Conservation (phyloP, 2,888 invertebrate species). For the Phasia obesa region DNA sequence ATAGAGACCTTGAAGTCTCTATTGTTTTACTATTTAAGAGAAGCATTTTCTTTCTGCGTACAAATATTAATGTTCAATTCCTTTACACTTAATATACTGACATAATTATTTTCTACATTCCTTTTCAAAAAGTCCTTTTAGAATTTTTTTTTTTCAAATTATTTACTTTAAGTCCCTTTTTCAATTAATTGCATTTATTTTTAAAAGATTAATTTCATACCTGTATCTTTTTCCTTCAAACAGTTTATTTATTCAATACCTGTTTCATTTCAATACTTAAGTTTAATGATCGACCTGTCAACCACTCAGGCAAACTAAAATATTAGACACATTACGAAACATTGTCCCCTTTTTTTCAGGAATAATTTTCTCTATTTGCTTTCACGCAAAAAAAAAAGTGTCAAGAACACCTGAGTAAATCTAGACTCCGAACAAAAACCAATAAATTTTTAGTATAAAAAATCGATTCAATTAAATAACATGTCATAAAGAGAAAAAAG, state of each 20-base stretch:
- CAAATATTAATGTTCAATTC: no score
- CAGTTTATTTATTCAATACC: slow-evolving; percentile 8
- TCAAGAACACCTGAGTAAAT: slow-evolving; percentile 66
- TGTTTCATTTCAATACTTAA: neutral
- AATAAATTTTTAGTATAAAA: slow-evolving; percentile 32
- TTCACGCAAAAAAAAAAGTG: slow-evolving; percentile 11
- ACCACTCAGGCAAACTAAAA: neutral
- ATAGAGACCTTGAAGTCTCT: no score
- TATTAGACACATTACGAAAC: slow-evolving; percentile 7
- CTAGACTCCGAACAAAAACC: slow-evolving; percentile 15
- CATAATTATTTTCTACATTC: no score
- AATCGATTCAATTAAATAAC: slow-evolving; percentile 58
- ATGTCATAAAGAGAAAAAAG: slow-evolving; percentile 42
- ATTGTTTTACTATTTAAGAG: no score
- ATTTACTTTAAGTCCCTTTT: no score
- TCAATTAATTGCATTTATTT: no score
- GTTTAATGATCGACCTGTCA: slow-evolving; percentile 50
- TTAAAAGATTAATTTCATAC: no score
- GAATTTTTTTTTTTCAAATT: no score
- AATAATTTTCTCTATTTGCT: neutral
- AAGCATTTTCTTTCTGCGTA: no score
- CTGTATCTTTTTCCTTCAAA: no score
- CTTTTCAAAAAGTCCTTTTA: no score
- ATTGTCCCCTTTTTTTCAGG: slow-evolving; percentile 2
- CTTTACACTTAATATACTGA: no score